Conservation (phyloP, 2,113 vertebrate species). For the Agapornis roseicollis region DNA sequence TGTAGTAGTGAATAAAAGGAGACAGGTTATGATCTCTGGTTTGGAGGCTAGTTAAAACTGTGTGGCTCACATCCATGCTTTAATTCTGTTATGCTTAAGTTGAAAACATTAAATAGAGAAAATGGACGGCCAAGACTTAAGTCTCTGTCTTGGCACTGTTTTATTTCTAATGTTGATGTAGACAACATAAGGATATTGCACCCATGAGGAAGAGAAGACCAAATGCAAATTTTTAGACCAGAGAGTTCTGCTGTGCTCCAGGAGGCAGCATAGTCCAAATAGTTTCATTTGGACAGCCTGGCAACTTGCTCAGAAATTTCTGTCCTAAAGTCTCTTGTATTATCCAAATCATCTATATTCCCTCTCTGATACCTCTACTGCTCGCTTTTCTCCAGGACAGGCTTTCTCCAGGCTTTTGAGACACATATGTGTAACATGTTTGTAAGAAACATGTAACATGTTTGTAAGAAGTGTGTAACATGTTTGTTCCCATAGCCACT, state of each 20-base stretch:
- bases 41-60: not conserved
- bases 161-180: not conserved
- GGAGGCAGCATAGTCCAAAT: not conserved
- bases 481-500: not conserved
- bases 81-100: not conserved
- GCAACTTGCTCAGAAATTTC: not conserved
- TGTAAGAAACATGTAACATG: not conserved
- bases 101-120: not conserved
- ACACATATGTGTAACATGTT: fast-evolving
- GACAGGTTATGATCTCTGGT: not conserved
- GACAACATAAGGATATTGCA: not conserved
- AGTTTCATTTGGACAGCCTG: not conserved
- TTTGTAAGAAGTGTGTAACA: not conserved
- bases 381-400: not conserved
- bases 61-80: not conserved
- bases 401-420: not conserved
- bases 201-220: not conserved
- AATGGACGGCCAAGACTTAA: not conserved
- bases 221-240: not conserved
- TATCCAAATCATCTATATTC: not conserved
- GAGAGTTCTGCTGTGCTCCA: not conserved
- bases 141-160: not conserved
- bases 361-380: not conserved
- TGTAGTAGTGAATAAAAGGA: not conserved
- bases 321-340: not conserved